Conservation (phyloP, 2,797 vertebrate species). For the Gymnocypris eckloni region DNA sequence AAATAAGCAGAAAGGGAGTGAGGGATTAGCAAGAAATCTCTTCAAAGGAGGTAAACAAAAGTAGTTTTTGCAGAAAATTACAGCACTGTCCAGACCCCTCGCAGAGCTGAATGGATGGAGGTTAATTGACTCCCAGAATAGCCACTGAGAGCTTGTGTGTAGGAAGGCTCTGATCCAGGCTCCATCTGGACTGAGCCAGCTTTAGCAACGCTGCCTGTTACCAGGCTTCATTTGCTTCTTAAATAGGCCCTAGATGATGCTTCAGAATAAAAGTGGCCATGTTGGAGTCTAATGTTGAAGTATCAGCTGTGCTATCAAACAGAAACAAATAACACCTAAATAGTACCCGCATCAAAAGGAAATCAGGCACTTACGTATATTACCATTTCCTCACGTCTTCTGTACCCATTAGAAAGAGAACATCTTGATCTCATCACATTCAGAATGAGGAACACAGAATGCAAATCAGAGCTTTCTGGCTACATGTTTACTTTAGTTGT, state of each 20-base stretch:
- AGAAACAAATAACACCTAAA: slow-evolving; percentile 22
- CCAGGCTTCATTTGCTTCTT: slow-evolving; percentile 39
- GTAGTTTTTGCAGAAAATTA: slow-evolving; percentile 36
- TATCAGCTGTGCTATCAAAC: slow-evolving; percentile 31
- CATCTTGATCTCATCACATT: slow-evolving; percentile 24
- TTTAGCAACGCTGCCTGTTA: slow-evolving; percentile 29
- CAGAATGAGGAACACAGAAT: neutral
- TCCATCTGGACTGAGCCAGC: slow-evolving; percentile 38
- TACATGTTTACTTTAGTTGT: slow-evolving; percentile 3
- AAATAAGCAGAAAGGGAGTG: neutral
- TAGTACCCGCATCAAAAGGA: slow-evolving; percentile 6
- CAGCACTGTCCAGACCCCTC: slow-evolving; percentile 39
- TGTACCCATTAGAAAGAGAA: neutral
- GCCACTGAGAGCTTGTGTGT: slow-evolving; percentile 33
- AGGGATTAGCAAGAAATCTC: slow-evolving; percentile 1
- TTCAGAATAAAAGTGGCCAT: slow-evolving; percentile 18
- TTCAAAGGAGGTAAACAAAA: slow-evolving; percentile 41
- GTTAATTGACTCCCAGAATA: slow-evolving; percentile 59
- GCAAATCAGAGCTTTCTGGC: neutral
- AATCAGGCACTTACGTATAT: slow-evolving; percentile 16
- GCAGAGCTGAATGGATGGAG: slow-evolving; percentile 40
- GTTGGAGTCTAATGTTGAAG: slow-evolving; percentile 30
- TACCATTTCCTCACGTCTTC: neutral
- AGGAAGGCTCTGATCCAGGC: slow-evolving; percentile 45
- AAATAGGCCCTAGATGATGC: slow-evolving; percentile 37